Base-by-base conservation (phyloP, 2,113 vertebrate genomes). In the Phalacrocorax pelagicus region DNA sequence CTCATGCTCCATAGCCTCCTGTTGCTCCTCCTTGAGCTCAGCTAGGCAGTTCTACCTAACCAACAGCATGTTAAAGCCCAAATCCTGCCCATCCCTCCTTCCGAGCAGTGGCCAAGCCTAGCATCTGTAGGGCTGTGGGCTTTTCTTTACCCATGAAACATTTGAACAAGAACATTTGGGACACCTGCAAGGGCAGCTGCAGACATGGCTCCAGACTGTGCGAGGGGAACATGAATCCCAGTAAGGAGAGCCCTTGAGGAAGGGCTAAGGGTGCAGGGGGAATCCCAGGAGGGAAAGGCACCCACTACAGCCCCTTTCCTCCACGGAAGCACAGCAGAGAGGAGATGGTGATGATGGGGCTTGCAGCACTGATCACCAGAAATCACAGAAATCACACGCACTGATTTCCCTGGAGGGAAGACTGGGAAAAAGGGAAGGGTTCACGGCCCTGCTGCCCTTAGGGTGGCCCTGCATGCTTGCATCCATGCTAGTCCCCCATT, bases 401-500 rank as follows among this genome's bases (percentile, higher is more conserved):
- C 26, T 3, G 0, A 52, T 47, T 66, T 65, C 30, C 32, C 38
- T 29, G 24, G 30, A 55, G 10, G 22, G 36, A 65, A 65, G 61
- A 17, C 36, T 0, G 3, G 38, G 32, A 34, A 66, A 29, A 29
- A 65, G 49, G 49, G 38, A 44, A n/a, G 15, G 3, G 15, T 57
- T 67, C 51, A 46, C 0, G 1, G 21, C 27, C 52, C n/a, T 1
- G 1, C 63, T 69, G 63, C 52, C 21, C 21, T 57, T 0, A 0
- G 21, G 21, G 7, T 69, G 16, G 42, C 34, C 34, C n/a, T 2
- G 4, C 15, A 17, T 1, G 1, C 52, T 81, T 67, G 15, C 0
- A 0, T 38, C 29, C 17, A 16, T 17, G 44, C 54, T 1, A 1
- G 12, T 69, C 27, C 70, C 21, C n/a, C 1, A 2, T 44, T 66